A percentile compares a stretch with the other conserved stretches of the same genome.
Conservation (phyloP, 2,888 invertebrate species). For the Thereva unica region DNA sequence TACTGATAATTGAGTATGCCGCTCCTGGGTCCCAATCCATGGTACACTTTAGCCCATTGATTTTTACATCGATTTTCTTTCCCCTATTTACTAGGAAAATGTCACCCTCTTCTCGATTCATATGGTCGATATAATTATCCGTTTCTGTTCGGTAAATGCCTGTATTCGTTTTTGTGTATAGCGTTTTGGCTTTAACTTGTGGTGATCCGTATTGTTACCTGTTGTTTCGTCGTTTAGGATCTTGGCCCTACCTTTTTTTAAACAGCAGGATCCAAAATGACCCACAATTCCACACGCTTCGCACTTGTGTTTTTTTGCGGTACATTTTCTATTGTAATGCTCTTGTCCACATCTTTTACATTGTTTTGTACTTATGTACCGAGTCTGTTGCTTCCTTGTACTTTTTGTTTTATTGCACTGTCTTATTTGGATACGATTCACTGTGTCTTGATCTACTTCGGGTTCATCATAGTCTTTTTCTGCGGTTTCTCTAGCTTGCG, state of each 20-base stretch:
- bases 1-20: slow-evolving; percentile 4
- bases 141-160: too few species aligned
- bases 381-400: too few species aligned
- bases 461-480: neutral
- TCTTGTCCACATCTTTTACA: slow-evolving; percentile 15
- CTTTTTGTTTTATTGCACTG: too few species aligned
- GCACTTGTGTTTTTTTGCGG: slow-evolving; percentile 7
- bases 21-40: slow-evolving; percentile 21
- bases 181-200: neutral
- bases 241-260: neutral
- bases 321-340: neutral
- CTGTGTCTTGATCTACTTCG: too few species aligned
- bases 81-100: neutral
- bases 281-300: slow-evolving; percentile 7
- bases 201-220: too few species aligned
- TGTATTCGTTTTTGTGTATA: too few species aligned
- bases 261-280: slow-evolving; percentile 12
- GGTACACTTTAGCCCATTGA: neutral
- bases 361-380: neutral
- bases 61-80: slow-evolving; percentile 17
- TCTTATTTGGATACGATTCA: too few species aligned
- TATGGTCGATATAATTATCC: too few species aligned
- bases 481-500: slow-evolving; percentile 6
- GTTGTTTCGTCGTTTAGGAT: neutral
- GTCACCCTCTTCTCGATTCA: neutral